Evolutionary conservation across 2,888 invertebrate species (phyloP), one percentile per base, ranked within the genome.

Genomic region (Stenoptilia bipunctidactyla): DNA sequence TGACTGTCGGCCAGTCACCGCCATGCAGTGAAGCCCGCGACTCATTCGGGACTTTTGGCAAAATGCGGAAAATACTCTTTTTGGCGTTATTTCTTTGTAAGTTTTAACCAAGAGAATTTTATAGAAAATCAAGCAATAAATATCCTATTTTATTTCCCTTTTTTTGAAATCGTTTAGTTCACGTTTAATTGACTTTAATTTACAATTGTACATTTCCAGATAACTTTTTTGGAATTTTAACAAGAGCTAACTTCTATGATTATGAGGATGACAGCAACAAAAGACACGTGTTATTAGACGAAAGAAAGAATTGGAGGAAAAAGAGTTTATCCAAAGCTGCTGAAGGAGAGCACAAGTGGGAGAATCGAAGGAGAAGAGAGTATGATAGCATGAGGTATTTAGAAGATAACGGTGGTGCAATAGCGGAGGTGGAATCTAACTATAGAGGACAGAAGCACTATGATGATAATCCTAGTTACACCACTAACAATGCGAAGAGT

Each of bases 71-170:
- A 57, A 53, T 77, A 49, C 58, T 82, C 45, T 47, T 77, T 45
- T 55, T 79, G 46, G 74, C 75, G 5, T 61, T 82, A 43, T 54
- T 82, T 39, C 64, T 82, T 27, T 82, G 82, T 82, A 64, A 74
- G 77, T 69, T n/a, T n/a, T n/a, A n/a, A n/a, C n/a, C n/a, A n/a
- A n/a, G n/a, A n/a, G n/a, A n/a, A n/a, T n/a, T n/a, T n/a, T n/a
- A n/a, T n/a, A n/a, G n/a, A n/a, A n/a, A n/a, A n/a, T n/a, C n/a
- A n/a, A n/a, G n/a, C n/a, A n/a, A n/a, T n/a, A n/a, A n/a, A n/a
- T n/a, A n/a, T n/a, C n/a, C n/a, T n/a, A n/a, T n/a, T n/a, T n/a
- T n/a, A 13, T 9, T 2, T 3, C 4, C 4, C 4, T 12, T 40
- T 45, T 46, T 45, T 34, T 44, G 46, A 30, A 39, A 44, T 43